These are phyloP conservation scores for Tarsius wallacei DNA, from an alignment of 2,797 vertebrate genomes.

Conservation along the genomic window DNA sequence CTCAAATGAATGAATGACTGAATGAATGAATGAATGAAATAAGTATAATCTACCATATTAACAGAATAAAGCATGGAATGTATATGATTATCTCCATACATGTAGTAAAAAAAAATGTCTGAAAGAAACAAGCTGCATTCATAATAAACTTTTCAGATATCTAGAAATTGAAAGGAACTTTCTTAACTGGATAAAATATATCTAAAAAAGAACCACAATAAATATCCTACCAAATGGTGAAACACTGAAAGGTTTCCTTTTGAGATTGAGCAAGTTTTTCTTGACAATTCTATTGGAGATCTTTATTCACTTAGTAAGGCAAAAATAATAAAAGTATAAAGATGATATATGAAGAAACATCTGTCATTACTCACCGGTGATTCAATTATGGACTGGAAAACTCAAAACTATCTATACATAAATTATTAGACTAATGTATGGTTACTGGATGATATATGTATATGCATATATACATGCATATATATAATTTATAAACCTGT, in stretches of 20 bases:
- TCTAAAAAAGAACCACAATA: background rate
- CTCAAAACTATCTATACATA: background rate
- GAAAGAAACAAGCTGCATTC: background rate
- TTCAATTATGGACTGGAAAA: conserved; percentile 17
- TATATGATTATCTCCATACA: background rate
- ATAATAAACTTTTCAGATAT: conserved; percentile 11
- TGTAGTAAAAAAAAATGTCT: background rate
- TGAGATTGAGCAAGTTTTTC: background rate
- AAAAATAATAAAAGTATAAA: conserved; percentile 26
- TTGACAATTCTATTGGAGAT: background rate
- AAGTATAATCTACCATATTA: background rate
- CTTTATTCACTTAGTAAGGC: background rate
- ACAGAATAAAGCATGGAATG: conserved; percentile 6
- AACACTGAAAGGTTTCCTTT: conserved; percentile 3
- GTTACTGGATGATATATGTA: background rate
- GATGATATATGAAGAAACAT: conserved; percentile 1
- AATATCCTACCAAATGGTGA: background rate
- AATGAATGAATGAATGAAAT: too few species aligned
- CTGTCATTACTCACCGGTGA: background rate
- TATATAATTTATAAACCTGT: background rate
- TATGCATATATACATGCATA: background rate
- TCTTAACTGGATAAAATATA: background rate
- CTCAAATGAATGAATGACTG: too few species aligned
- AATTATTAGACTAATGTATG: conserved; percentile 5
- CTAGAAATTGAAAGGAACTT: background rate